Evolutionary conservation across 2,113 vertebrate genomes (phyloP).

Genomic region (Oryzias melastigma): DNA sequence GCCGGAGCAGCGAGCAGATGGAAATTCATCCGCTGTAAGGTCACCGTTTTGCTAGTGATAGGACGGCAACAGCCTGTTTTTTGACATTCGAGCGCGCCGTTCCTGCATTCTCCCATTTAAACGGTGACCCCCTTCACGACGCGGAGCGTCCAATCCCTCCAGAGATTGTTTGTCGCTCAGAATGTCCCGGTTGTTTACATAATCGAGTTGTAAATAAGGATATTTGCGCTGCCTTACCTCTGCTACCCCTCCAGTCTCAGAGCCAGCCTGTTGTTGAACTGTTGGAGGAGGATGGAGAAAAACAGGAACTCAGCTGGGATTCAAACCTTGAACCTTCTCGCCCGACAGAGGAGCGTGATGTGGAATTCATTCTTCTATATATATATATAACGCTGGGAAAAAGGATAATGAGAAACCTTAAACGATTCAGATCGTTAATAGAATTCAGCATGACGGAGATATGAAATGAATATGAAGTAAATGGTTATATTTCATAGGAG

Average conservation of each 20-base stretch:
- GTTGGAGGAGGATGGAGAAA: too few relatives aligned
- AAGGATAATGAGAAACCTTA: too few relatives aligned
- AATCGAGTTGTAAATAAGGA: conserved; percentile 6
- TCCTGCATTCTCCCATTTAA: conserved; percentile 52
- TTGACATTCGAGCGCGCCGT: conserved; percentile 72
- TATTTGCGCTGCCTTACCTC: background rate
- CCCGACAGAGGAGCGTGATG: too few relatives aligned
- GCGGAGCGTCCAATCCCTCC: conserved; percentile 30
- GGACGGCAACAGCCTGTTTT: conserved; percentile 71
- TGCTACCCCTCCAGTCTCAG: background rate
- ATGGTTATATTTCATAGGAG: too few relatives aligned
- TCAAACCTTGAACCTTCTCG: too few relatives aligned
- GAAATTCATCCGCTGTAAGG: conserved; percentile 71
- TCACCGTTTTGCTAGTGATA: conserved; percentile 68
- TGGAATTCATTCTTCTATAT: too few relatives aligned
- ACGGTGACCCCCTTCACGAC: conserved; percentile 30
- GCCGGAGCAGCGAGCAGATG: conserved; percentile 60
- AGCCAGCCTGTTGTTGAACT: too few relatives aligned
- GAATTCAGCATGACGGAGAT: too few relatives aligned
- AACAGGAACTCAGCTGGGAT: too few relatives aligned
- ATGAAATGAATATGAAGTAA: too few relatives aligned
- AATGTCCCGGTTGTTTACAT: conserved; percentile 20
- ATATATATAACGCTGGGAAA: too few relatives aligned
- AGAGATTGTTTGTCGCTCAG: conserved; percentile 7
- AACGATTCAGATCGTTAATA: too few relatives aligned